Conservation (phyloP, 1,140 invertebrate genomes). For the Bombus ignitus region DNA sequence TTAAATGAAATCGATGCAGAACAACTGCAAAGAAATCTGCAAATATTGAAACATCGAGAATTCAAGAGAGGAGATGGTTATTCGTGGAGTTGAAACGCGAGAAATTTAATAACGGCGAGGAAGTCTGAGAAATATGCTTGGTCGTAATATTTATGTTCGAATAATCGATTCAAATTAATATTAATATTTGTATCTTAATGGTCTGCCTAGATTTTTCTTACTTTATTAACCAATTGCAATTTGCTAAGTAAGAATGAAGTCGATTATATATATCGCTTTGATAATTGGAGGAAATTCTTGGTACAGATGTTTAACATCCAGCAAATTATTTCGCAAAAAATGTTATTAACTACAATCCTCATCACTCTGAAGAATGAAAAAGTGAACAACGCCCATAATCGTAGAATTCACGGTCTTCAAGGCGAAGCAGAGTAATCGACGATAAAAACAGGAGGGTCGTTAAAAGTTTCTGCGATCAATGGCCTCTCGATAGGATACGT, state of each 20-base stretch:
- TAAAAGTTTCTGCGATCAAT: slow-evolving; percentile 40
- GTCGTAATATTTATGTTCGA: not conserved
- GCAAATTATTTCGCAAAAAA: too few relatives aligned
- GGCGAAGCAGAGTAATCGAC: not conserved
- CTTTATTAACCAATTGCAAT: not conserved
- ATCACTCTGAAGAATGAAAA: not conserved
- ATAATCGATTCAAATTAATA: not conserved
- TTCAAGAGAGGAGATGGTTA: too few relatives aligned
- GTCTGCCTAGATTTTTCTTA: not conserved
- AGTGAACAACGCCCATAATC: not conserved
- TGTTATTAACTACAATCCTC: too few relatives aligned
- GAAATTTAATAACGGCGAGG: not conserved
- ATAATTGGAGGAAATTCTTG: not conserved
- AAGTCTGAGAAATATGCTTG: not conserved
- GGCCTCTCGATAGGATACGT: slow-evolving; percentile 17
- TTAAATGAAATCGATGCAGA: not conserved
- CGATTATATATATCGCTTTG: too few relatives aligned
- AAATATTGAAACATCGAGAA: not conserved
- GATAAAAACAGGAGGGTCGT: not conserved
- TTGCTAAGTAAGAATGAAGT: too few relatives aligned
- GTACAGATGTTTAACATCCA: too few relatives aligned
- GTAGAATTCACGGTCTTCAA: not conserved
- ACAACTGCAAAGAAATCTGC: not conserved
- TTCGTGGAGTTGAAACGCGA: not conserved
- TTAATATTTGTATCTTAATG: not conserved